Evolutionary conservation across 2,888 invertebrate species (phyloP), one percentile per base, ranked within the genome.

Genomic region (Parnassius apollo): DNA sequence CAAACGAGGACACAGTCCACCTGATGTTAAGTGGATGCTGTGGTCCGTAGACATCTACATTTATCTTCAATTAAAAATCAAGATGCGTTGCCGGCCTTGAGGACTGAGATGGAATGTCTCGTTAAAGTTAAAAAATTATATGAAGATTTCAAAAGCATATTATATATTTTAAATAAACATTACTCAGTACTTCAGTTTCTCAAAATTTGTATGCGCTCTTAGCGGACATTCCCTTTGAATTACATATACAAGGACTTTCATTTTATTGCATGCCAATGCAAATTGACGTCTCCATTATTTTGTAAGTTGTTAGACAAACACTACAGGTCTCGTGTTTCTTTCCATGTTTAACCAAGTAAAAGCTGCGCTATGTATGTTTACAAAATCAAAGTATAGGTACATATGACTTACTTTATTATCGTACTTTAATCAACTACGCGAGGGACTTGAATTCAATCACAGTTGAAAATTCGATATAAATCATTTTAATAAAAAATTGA

Each of bases 241-340:
- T 69, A 66, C 71, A 70, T 70, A 70, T 67, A 72, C 64, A 75
- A 35, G 7, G 7, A 74, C 74, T 75, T 76, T 77, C 72, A 71
- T 76, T 67, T 67, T 64, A 67, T 57, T 59, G 62, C 63, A 61
- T 67, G 65, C 70, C 64, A 66, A 69, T 69, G 66, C 63, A 71
- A 75, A 76, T 73, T 63, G 68, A 62, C 59, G 58, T 61, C 59
- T 71, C 65, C 67, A 63, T 73, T 68, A 77, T 74, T 74, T 71
- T 69, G 68, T 71, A 72, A 71, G 69, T 72, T 64, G 71, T 75
- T 71, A 73, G 66, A 75, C 65, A 76, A 69, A 72, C 69, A 70
- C 66, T 62, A 62, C 66, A 57, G 61, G 52, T 66, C 61, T 62
- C 69, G 71, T 71, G 75, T 70, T 73, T 70, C 74, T 81, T 78